Conservation (phyloP, 2,797 vertebrate genomes). For the Poeciliopsis paucimaculata region DNA sequence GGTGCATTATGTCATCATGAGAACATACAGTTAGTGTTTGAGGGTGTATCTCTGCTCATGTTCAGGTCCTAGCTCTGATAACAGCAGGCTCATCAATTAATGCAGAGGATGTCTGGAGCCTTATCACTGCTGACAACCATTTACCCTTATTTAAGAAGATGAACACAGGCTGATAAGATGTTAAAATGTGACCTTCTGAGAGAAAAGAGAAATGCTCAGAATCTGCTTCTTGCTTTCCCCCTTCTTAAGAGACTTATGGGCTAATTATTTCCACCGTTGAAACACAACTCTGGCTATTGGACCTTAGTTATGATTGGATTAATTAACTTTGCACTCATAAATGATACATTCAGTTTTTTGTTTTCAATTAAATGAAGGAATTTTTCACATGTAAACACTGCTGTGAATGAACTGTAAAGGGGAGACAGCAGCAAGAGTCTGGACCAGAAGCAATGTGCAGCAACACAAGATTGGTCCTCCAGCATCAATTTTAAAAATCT, state of each 20-base stretch:
- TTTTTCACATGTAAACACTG: no score
- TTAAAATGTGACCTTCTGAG: neutral
- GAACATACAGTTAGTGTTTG: neutral
- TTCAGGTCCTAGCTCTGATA: slow-evolving; percentile 6
- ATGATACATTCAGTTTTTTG: no score
- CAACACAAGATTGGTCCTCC: neutral
- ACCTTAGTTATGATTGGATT: neutral
- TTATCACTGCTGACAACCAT: neutral
- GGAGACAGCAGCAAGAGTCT: neutral
- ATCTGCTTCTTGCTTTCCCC: no score
- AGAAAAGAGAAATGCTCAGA: neutral
- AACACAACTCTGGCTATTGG: neutral
- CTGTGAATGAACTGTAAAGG: neutral
- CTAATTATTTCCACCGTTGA: neutral
- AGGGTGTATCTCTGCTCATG: neutral
- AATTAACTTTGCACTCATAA: no score
- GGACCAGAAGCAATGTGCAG: neutral
- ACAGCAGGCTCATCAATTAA: slow-evolving; percentile 16
- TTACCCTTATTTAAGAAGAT: neutral
- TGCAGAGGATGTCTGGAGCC: neutral
- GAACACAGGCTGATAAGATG: neutral
- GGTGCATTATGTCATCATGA: slow-evolving; percentile 4
- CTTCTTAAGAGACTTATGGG: neutral
- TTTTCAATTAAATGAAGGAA: no score
- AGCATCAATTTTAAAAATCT: neutral